Base-by-base conservation (phyloP, 2,888 invertebrate genomes). In the Rhopalosiphum nymphaeae region DNA sequence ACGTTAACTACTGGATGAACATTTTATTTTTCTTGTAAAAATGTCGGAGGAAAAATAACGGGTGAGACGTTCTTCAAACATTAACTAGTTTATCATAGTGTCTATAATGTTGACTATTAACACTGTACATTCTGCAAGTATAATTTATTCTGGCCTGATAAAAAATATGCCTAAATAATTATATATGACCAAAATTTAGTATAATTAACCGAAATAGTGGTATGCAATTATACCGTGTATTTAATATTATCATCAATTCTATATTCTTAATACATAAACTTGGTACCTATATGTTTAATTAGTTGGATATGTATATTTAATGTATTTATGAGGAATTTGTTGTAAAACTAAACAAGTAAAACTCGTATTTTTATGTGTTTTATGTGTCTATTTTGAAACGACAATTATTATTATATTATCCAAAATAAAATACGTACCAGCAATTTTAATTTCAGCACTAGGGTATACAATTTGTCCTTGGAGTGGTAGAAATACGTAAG, bases 401-500 rank as follows among this genome's bases (percentile, higher is more conserved):
- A 26, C 1, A 46, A 49, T 13, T 49, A 13, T n/a, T 86, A 49
- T 29, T 5, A 46, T 46, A 44, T 44, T 46, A 44, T 49, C 61
- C 7, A 57, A 86, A 57, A 53, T 26, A 16, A 56, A 78, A 87
- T 93, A 95, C 96, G 96, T 96, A 98, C 98, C 98, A 96, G 97
- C 96, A 96, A 98, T 98, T 95, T 97, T 97, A 95, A 98, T 98
- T 96, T 98, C 98, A 95, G 97, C 97, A 95, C 98, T 98, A 2
- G 98, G 98, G 96, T 98, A 98, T 95, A 98, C 97, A 95, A 98
- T 98, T 96, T 98, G 98, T 87, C 98, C 98, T 95, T 98, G 97
- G 95, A 98, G 96, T 42, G 98, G 98, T 95, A 98, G 96, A 96
- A 98, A 98, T 44, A 98, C 98, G 96, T 98, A 98, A 46, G 98